Conservation (phyloP, 1,140 invertebrate genomes). For the Manduca sexta region DNA sequence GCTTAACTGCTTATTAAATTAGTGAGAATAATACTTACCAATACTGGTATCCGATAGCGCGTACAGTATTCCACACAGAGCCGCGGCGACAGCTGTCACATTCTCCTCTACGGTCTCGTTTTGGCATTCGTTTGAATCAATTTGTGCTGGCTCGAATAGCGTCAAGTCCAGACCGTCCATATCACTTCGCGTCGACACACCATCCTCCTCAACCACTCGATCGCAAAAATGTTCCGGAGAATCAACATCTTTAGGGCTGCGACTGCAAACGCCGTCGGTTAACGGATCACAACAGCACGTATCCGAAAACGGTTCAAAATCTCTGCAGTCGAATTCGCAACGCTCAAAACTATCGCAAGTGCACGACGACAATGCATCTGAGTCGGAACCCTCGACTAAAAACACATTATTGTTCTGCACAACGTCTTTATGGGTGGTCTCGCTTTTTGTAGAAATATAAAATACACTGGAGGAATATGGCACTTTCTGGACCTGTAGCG, state of each 20-base stretch:
- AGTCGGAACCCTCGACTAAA: slow-evolving; percentile 57
- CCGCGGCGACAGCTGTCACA: slow-evolving; percentile 40
- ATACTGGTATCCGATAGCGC: slow-evolving; percentile 35
- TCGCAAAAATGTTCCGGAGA: slow-evolving; percentile 65
- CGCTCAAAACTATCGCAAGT: slow-evolving; percentile 71
- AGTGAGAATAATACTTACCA: slow-evolving; percentile 42
- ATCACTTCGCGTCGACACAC: slow-evolving; percentile 74
- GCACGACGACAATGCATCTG: slow-evolving; percentile 65
- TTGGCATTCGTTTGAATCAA: slow-evolving; percentile 55
- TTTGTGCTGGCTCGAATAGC: slow-evolving; percentile 76
- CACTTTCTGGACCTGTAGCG: slow-evolving; percentile 63
- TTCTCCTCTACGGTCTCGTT: slow-evolving; percentile 29
- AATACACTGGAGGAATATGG: slow-evolving; percentile 64
- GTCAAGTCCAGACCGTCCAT: slow-evolving; percentile 80
- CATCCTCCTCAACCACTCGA: slow-evolving; percentile 54
- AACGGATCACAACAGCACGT: slow-evolving; percentile 71
- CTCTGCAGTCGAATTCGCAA: slow-evolving; percentile 69
- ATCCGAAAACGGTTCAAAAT: slow-evolving; percentile 75
- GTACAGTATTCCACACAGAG: slow-evolving; percentile 59
- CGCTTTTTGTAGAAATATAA: slow-evolving; percentile 57
- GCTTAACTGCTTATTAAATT: slow-evolving; percentile 27
- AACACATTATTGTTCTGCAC: slow-evolving; percentile 49
- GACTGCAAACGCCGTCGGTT: slow-evolving; percentile 65
- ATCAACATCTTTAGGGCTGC: slow-evolving; percentile 67
- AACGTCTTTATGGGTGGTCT: slow-evolving; percentile 36